Percentiles rank a stretch among this genome's conserved stretches.
Evolutionary conservation across 2,113 vertebrate genomes (phyloP).

Genomic region (Proterorhinus semilunaris): DNA sequence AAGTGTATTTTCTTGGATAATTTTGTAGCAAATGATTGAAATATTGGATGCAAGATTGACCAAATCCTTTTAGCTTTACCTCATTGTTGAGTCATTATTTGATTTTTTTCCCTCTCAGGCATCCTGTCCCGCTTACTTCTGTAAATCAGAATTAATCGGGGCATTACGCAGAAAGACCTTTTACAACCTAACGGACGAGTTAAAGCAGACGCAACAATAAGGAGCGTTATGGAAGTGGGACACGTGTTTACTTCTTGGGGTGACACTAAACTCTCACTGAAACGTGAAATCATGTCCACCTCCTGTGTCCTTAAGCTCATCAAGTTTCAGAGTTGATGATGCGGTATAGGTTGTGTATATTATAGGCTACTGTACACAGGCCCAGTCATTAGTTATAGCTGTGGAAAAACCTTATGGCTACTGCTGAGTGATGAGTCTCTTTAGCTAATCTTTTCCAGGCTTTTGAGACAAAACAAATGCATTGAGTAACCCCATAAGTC

Average conservation of each 20-base stretch:
- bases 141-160: background rate
- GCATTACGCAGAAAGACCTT: too few species aligned
- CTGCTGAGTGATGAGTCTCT: constrained; percentile 10
- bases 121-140: constrained; percentile 23
- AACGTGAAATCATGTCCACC: too few species aligned
- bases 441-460: constrained; percentile 17
- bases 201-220: too few species aligned
- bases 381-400: constrained; percentile 4
- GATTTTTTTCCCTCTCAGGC: constrained; percentile 12
- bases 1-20: constrained; percentile 10
- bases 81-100: constrained; percentile 8
- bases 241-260: too few species aligned
- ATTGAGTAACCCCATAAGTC: background rate
- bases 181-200: too few species aligned
- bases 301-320: too few species aligned
- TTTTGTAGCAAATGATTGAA: constrained; percentile 3
- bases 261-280: too few species aligned
- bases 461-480: background rate
- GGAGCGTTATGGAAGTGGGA: too few species aligned
- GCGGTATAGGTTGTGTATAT: constrained; percentile 12
- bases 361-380: constrained; percentile 13
- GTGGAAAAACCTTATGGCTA: background rate
- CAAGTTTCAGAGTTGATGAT: too few species aligned
- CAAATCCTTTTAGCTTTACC: background rate
- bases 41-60: constrained; percentile 4